Evolutionary conservation across 1,140 invertebrate genomes (phyloP), one percentile per base, ranked within the genome.

Genomic region (Eulimnadia texana): DNA sequence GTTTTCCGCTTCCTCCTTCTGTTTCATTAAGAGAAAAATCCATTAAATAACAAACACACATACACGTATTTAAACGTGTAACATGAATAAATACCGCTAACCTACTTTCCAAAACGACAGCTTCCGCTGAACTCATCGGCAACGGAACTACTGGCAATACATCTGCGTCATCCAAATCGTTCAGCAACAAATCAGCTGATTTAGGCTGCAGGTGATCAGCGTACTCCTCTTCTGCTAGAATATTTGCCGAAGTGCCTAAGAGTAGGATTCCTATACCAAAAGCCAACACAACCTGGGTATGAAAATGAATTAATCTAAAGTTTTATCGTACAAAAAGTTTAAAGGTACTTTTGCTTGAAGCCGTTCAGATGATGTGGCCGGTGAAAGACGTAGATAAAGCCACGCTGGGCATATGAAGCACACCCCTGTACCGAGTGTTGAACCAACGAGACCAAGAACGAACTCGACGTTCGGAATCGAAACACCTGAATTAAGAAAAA

Each of bases 401-500:
- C 56, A 47, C 1, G 90, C 85, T 0, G 94, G 94, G 69, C 95
- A 88, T 67, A 96, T 86, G 16, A 94, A 80, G 68, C 92, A 95
- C 64, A 96, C 88, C 60, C 92, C 80, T n/a, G 92, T 87, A 3
- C 94, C 94, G 66, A 94, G 92, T 11, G 93, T 95, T 13, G 93
- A 92, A 13, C 94, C 93, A 57, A 93, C 84, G 28, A 97, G 72
- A 3, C 91, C 92, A 25, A 97, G 78, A 53, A 97, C 88, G 66
- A 96, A 80, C 76, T 97, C 93, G 63, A 98, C 92, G 68, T 86
- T 88, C 20, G 89, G 89, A 65, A 91, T 80, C 49, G 89, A 68
- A 50, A 93, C 77, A 2, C 67, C 67, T 42, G 67, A 22, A 58
- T n/a, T n/a, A 60, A 22, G 60, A 61, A 1, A 42, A 60, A 60